Evolutionary conservation across 2,113 vertebrate species (phyloP).

Genomic region (Athene noctua): DNA sequence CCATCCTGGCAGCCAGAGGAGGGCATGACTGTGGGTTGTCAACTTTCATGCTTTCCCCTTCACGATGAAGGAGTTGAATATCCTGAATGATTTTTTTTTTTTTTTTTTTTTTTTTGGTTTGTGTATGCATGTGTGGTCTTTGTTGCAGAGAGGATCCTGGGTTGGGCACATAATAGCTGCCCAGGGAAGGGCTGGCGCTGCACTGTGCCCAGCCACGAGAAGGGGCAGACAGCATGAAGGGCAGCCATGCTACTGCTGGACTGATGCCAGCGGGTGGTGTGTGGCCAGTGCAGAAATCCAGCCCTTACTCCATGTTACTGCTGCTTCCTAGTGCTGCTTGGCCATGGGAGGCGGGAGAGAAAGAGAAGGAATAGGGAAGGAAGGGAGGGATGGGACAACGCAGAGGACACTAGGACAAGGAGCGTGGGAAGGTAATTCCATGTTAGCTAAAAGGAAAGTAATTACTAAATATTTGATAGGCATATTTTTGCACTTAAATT

Average conservation of each 20-base stretch:
- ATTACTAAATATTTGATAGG: constrained; percentile 70
- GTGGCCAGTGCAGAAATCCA: neutral
- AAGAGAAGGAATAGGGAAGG: neutral
- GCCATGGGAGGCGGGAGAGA: neutral
- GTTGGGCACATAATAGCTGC: neutral
- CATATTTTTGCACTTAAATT: constrained; percentile 35
- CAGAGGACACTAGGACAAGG: neutral
- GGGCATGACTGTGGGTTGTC: neutral
- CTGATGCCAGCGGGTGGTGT: neutral
- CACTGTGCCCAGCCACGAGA: neutral
- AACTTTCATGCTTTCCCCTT: neutral
- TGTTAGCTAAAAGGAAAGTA: constrained; percentile 41
- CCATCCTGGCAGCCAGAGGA: neutral
- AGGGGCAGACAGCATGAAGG: neutral
- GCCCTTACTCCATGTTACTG: neutral
- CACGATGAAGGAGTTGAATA: neutral
- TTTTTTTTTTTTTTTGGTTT: neutral
- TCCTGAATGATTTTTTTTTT: neutral
- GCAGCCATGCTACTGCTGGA: neutral
- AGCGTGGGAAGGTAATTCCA: neutral
- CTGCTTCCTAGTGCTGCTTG: neutral
- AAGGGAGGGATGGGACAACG: neutral
- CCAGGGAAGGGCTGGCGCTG: neutral
- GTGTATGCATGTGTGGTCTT: neutral
- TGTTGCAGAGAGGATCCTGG: neutral